Evolutionary conservation across 2,888 invertebrate genomes (phyloP), one percentile per base, ranked within the genome.

Genomic region (Scelioninae gen. 1): DNA sequence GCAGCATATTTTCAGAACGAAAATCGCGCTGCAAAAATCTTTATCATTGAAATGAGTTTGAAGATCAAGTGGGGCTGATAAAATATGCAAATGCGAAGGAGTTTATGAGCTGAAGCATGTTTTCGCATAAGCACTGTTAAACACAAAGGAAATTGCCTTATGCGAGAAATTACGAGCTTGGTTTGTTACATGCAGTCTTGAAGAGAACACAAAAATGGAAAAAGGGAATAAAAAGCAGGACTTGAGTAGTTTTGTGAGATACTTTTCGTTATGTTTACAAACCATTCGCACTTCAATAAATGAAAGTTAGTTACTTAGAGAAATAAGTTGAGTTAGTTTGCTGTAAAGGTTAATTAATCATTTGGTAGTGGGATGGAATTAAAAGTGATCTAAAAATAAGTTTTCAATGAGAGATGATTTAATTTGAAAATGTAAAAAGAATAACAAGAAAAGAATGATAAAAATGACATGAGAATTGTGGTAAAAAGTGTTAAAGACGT

Each of bases 51-150:
- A 74, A 74, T 56, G 65, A 74, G 65, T 62, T 56, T 47, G 34
- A 38, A 74, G 74, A 74, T 74, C 60, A 45, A 68, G 68, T 11
- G 53, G 38, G 60, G 53, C 49, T 60, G 68, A 76, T 76, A 76
- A 68, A 68, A 76, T 68, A 76, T 68, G 66, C 53, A 66, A 68
- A 60, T 60, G 68, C 51, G 43, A 75, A 74, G 13, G 43, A 66
- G 68, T 76, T 76, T 76, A 68, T 60, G 60, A 53, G 60, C 45
- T 45, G 60, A 53, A 76, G 77, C 55, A 47, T 77, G 55, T 62
- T 62, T 77, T 69, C 47, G 77, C 69, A 62, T 69, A 77, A 77
- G 69, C 38, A 51, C 62, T 49, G 63, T 77, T 77, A 69, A 69
- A 77, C 69, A 32, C 62, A 69, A 63, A 69, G 62, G 62, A 77